Evolutionary conservation across 2,113 vertebrate genomes (phyloP).

Genomic region (Furnarius figulus): DNA sequence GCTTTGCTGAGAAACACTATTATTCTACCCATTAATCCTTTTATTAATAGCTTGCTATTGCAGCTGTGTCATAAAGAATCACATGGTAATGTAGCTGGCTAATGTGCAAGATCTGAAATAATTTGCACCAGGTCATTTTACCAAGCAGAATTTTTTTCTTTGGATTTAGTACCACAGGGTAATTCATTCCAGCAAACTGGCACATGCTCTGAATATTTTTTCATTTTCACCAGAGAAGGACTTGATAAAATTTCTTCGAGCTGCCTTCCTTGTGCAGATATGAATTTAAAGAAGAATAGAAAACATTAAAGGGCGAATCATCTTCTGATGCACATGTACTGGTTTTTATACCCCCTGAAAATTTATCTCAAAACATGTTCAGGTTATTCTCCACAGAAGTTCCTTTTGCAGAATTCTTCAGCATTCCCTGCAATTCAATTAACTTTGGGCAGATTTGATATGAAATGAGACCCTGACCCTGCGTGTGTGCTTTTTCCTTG

Average conservation of each 20-base stretch:
- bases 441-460: not conserved
- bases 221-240: constrained; percentile 1
- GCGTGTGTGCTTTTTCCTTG: not conserved
- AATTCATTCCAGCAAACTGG: constrained; percentile 31
- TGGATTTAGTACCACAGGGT: not conserved
- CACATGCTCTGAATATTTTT: not conserved
- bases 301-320: not conserved
- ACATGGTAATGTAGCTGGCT: not conserved
- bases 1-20: not conserved
- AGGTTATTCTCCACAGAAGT: not conserved
- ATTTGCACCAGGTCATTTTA: constrained; percentile 1
- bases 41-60: not conserved
- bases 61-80: not conserved
- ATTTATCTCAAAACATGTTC: not conserved
- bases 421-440: constrained; percentile 3
- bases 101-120: not conserved
- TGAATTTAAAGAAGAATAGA: not conserved
- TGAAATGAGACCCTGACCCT: not conserved
- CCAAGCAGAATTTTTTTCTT: not conserved
- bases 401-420: not conserved
- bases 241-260: constrained; percentile 38
- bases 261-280: not conserved
- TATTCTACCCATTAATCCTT: not conserved
- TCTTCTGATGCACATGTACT: not conserved
- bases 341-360: not conserved